A percentile compares a stretch with the other conserved stretches of the same genome.
These are phyloP conservation scores for Aegithalos caudatus DNA, from an alignment of 2,113 vertebrate genomes.

Conservation along the genomic window DNA sequence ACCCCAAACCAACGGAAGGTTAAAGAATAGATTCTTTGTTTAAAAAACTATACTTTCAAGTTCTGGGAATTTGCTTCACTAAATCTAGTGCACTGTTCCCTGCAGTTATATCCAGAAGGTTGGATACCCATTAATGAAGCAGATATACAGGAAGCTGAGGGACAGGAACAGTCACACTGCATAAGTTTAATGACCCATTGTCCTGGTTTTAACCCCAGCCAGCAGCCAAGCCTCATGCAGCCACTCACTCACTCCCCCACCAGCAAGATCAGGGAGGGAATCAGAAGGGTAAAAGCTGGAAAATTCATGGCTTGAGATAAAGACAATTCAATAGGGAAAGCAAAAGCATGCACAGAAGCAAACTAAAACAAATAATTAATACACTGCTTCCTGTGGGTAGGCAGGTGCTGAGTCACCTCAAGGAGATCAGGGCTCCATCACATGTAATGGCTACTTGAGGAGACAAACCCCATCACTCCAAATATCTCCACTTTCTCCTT, in stretches of 20 bases:
- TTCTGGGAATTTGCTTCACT: neutral
- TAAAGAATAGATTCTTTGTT: neutral
- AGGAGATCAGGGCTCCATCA: neutral
- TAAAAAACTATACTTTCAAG: neutral
- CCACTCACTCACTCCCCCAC: neutral
- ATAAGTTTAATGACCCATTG: neutral
- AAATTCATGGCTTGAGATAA: neutral
- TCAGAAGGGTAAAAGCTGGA: neutral
- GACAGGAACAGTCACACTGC: neutral
- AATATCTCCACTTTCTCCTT: neutral
- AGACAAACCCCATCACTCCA: neutral
- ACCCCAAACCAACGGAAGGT: fast-evolving
- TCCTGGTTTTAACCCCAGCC: neutral
- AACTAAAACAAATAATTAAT: neutral
- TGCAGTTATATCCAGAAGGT: neutral
- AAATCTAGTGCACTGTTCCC: neutral
- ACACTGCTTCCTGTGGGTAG: neutral
- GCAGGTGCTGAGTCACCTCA: neutral
- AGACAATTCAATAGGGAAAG: neutral
- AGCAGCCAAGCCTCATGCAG: neutral
- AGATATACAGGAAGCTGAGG: neutral
- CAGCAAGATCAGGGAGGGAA: neutral
- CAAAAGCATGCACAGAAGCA: neutral
- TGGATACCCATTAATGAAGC: neutral
- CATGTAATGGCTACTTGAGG: neutral